Evolutionary conservation across 2,888 invertebrate species (phyloP).

Genomic region (Dicyrtoma fusca): DNA sequence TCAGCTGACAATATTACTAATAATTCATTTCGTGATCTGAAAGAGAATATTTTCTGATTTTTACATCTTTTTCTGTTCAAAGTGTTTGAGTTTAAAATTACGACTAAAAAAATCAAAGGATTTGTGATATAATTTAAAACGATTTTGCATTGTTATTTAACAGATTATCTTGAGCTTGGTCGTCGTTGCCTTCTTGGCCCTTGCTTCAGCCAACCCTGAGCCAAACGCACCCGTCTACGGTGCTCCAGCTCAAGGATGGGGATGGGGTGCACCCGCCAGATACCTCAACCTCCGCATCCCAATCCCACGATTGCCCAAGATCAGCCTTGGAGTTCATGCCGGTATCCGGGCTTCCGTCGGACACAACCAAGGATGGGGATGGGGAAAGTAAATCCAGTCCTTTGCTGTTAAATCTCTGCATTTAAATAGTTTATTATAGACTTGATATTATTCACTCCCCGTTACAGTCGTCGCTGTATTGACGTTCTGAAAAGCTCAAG

Average conservation of each 20-base stretch:
- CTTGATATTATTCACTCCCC: not conserved
- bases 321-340: conserved; percentile 43
- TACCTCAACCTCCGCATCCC: conserved; percentile 54
- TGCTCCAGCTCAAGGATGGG: too few relatives aligned
- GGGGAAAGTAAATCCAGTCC: conserved; percentile 33
- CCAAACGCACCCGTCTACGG: conserved; percentile 24
- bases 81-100: too few relatives aligned
- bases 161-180: conserved; percentile 30
- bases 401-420: conserved; percentile 1
- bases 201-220: conserved; percentile 8
- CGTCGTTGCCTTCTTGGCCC: conserved; percentile 29
- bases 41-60: too few relatives aligned
- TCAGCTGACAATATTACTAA: too few relatives aligned
- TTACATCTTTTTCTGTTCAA: not conserved
- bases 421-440: conserved; percentile 23
- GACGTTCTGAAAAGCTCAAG: not conserved
- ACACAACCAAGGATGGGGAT: conserved; percentile 31
- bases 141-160: conserved; percentile 1
- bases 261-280: conserved; percentile 50
- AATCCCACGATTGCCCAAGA: conserved; percentile 54
- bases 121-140: too few relatives aligned
- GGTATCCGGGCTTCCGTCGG: conserved; percentile 52
- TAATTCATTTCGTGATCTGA: too few relatives aligned
- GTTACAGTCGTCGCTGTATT: not conserved
- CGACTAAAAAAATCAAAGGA: not conserved